Conservation (phyloP, 2,113 vertebrate species). For the Paralichthys olivaceus region DNA sequence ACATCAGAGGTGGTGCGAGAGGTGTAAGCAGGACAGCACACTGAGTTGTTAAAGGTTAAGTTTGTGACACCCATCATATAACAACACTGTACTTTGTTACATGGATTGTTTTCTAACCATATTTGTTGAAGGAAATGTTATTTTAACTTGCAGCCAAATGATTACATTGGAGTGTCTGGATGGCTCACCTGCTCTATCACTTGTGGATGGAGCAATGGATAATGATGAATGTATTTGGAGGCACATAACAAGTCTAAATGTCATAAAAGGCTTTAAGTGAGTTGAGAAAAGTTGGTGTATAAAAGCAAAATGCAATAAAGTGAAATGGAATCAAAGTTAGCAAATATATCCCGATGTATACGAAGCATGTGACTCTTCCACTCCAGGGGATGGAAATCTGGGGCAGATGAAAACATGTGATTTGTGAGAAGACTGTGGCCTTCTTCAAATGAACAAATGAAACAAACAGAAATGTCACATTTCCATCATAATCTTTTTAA, state of each 20-base stretch:
- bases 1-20: slow-evolving; percentile 56
- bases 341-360: background rate
- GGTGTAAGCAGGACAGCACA: slow-evolving; percentile 12
- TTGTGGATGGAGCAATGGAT: background rate
- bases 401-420: background rate
- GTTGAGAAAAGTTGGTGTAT: background rate
- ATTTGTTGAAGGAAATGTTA: background rate
- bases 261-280: background rate
- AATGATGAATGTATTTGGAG: background rate
- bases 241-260: background rate
- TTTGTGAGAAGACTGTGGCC: background rate
- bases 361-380: background rate
- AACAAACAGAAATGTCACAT: too few relatives aligned
- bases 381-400: background rate
- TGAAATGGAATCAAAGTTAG: background rate
- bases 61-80: slow-evolving; percentile 2
- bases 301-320: background rate
- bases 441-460: too few relatives aligned
- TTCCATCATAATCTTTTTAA: too few relatives aligned
- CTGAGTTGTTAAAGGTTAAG: background rate
- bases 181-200: background rate
- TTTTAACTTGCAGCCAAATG: background rate
- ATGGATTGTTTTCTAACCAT: background rate
- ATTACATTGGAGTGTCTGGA: background rate
- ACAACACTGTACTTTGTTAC: background rate